Base-by-base conservation (phyloP, 2,113 vertebrate species). In the Pelusios castaneus region DNA sequence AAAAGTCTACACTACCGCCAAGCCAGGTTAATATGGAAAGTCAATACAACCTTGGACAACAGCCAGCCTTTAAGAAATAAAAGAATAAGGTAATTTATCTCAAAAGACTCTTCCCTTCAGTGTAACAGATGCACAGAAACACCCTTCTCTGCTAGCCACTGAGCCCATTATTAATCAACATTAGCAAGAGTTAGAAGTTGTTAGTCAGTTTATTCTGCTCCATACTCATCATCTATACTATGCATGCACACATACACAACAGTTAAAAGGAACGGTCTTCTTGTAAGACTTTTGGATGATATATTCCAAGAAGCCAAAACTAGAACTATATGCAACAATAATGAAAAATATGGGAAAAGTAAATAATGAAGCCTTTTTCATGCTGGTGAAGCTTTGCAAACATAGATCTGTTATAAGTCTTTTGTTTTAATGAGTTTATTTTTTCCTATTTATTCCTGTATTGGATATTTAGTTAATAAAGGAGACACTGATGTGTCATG, bases 21-120 rank as follows among this genome's bases (percentile, higher is more conserved):
- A 93, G 83, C 73, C 80, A 92, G 93, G 95, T 92, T 97, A 96
- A 97, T 96, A 95, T 0, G 92, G 80, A 93, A 95, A 95, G 97
- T 97, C 97, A 96, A 58, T 97, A 93, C 92, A 92, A 93, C 86
- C 95, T 95, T 91, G 56, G 96, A 94, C 85, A 95, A 70, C 5
- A 91, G 94, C 92, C 85, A 97, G 77, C 82, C 93, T 87, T 88
- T 82, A 95, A 87, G 82, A 91, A 93, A 95, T 91, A 14, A 95
- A 22, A 84, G 95, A 96, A 88, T 34, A 45, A 95, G 92, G 82
- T 95, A 96, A 94, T 52, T 75, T 85, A 17, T 86, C 84, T 73
- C 92, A 92, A 17, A 94, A 93, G 56, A 95, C 85, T 87, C 78
- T 91, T 79, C 78, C 95, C 49, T 73, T 87, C 79, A 91, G 58